Evolutionary conservation across 2,888 invertebrate genomes (phyloP), one percentile per base, ranked within the genome.

Genomic region (Philopedon plagiatum): DNA sequence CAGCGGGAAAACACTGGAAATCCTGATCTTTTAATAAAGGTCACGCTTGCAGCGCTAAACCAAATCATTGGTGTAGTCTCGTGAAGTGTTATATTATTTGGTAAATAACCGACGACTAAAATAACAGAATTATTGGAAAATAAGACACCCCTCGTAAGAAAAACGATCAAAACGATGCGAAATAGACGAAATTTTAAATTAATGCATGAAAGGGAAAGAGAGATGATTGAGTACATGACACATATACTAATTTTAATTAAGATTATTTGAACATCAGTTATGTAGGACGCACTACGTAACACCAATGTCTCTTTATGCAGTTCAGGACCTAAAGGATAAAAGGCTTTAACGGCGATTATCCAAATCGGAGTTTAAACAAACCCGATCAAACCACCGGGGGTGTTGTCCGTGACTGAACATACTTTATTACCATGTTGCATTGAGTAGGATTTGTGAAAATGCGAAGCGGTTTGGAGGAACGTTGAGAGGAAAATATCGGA

Each of bases 391-490:
- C 41, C 34, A 21, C 18, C 19, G 9, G 13, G 11, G 51, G 34
- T 46, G 66, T 15, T 32, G 18, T 56, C 19, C 67, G 60, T 67
- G 67, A 13, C 51, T 11, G 58, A 21, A 67, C 67, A 67, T 67
- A 67, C 51, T 39, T 66, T 60, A 67, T 67, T 67, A 67, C 29
- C n/a, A n/a, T n/a, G n/a, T n/a, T n/a, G n/a, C n/a, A 11, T 21
- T 8, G 23, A n/a, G 3, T 29, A 19, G 44, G 57, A 57, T 57
- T 66, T 32, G 57, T 13, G 56, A 56, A 15, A 66, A 66, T 26
- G 57, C n/a, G n/a, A n/a, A n/a, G n/a, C n/a, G n/a, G n/a, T n/a
- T n/a, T n/a, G n/a, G n/a, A n/a, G n/a, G n/a, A n/a, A n/a, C n/a
- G n/a, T n/a, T n/a, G n/a, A n/a, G n/a, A n/a, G n/a, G n/a, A n/a